These are phyloP conservation scores for Sorex fumeus DNA, from an alignment of 2,113 vertebrate genomes.

Conservation along the genomic window DNA sequence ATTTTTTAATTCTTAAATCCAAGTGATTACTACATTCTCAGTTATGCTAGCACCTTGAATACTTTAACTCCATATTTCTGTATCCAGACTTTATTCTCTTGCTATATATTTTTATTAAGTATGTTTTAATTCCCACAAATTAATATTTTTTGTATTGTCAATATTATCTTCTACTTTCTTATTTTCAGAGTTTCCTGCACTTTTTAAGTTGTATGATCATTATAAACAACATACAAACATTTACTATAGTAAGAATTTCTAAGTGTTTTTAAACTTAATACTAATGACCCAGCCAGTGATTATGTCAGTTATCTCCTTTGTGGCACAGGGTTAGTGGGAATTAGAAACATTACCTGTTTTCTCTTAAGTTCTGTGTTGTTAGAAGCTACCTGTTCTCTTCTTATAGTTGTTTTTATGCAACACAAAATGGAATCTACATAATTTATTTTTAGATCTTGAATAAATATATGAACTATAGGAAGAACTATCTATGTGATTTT, in stretches of 20 bases:
- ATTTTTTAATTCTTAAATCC: no score
- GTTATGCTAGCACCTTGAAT: no score
- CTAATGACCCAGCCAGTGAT: background rate
- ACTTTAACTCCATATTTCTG: no score
- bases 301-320: slow-evolving; percentile 18
- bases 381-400: slow-evolving; percentile 34
- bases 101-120: no score
- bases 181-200: no score
- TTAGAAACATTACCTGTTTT: slow-evolving; percentile 36
- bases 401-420: slow-evolving; percentile 33
- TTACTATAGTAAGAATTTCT: background rate
- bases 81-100: no score
- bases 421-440: background rate
- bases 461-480: slow-evolving; percentile 24
- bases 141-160: no score
- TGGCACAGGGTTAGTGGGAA: background rate
- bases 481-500: slow-evolving; percentile 21
- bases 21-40: no score
- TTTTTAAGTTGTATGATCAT: no score
- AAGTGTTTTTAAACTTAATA: slow-evolving; percentile 49
- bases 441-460: slow-evolving; percentile 34
- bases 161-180: no score
- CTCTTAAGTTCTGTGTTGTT: background rate
- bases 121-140: no score
- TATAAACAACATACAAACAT: no score